A percentile compares a stretch with the other conserved stretches of the same genome.
These are phyloP conservation scores for Drosophila kepulauana DNA, from an alignment of 1,140 invertebrate genomes.

Conservation along the genomic window DNA sequence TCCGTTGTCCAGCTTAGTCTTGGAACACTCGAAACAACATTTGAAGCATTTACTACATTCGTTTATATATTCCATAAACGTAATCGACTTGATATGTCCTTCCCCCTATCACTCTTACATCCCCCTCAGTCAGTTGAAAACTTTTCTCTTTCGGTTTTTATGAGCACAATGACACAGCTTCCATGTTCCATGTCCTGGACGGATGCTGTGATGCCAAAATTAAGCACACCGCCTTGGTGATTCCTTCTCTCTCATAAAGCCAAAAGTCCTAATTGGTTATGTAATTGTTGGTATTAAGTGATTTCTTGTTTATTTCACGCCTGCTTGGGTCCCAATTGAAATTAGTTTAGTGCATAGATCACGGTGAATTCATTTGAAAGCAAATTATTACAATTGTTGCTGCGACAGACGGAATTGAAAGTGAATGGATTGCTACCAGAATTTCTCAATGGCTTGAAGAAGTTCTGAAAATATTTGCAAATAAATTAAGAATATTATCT, in stretches of 20 bases:
- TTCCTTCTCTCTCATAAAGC: conserved; percentile 27
- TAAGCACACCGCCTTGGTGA: conserved; percentile 17
- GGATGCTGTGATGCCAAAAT: conserved; percentile 31
- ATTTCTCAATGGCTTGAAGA: background rate
- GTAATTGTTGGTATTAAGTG: conserved; percentile 80
- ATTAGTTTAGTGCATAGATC: conserved; percentile 37
- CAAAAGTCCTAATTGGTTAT: conserved; percentile 68
- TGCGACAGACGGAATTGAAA: background rate
- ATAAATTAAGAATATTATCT: no score
- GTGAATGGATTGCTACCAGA: background rate
- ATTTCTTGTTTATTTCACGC: conserved; percentile 78
- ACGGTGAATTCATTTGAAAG: conserved; percentile 19
- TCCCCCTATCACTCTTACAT: background rate
- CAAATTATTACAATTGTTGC: conserved; percentile 31
- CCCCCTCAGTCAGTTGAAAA: conserved; percentile 30
- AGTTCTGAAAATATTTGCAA: background rate
- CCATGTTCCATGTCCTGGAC: conserved; percentile 12
- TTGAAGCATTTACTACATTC: conserved; percentile 30
- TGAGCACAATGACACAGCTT: conserved; percentile 33
- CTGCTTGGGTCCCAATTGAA: conserved; percentile 58
- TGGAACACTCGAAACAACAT: conserved; percentile 1
- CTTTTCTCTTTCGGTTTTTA: conserved; percentile 46
- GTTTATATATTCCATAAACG: conserved; percentile 55
- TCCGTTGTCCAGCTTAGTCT: conserved; percentile 33
- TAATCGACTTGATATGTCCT: conserved; percentile 41